A percentile compares a stretch with the other conserved stretches of the same genome.
These are phyloP conservation scores for Sebastes cheni DNA, from an alignment of 2,797 vertebrate genomes.

Conservation along the genomic window DNA sequence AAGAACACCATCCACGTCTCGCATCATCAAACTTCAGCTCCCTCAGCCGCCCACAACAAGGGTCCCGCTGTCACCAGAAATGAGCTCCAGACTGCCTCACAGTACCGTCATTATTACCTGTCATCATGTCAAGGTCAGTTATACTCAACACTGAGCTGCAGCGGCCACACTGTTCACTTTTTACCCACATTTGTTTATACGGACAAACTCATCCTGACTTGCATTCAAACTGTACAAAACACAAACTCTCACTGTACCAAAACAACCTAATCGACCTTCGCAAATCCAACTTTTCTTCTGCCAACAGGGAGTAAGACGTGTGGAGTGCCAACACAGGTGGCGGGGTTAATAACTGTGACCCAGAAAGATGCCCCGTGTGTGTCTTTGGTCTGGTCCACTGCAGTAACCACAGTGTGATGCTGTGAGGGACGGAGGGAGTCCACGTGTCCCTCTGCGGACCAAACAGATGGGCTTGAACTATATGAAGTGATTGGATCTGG, in stretches of 20 bases:
- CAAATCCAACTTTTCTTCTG: neutral
- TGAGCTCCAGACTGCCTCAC: constrained; percentile 7
- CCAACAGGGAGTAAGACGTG: neutral
- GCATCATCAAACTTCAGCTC: constrained; percentile 8
- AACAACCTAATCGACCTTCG: neutral
- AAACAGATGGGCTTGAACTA: constrained; percentile 44
- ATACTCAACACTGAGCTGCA: neutral
- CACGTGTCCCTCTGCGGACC: constrained; percentile 27
- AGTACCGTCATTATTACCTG: constrained; percentile 9
- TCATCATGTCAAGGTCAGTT: constrained; percentile 20
- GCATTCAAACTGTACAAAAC: neutral
- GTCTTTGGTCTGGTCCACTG: neutral
- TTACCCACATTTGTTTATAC: neutral
- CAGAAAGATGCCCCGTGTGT: neutral
- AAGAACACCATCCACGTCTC: neutral
- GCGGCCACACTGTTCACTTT: neutral
- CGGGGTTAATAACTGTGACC: constrained; percentile 1
- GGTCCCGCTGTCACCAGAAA: constrained; percentile 16
- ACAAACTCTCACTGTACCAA: neutral
- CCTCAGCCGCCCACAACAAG: constrained; percentile 10
- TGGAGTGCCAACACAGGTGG: constrained; percentile 22
- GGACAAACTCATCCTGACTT: neutral
- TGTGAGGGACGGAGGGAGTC: constrained; percentile 10
- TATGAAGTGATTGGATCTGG: constrained; percentile 24
- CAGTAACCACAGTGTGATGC: constrained; percentile 12